Conservation (phyloP, 2,888 invertebrate genomes). For the Caradrina kadenii region DNA sequence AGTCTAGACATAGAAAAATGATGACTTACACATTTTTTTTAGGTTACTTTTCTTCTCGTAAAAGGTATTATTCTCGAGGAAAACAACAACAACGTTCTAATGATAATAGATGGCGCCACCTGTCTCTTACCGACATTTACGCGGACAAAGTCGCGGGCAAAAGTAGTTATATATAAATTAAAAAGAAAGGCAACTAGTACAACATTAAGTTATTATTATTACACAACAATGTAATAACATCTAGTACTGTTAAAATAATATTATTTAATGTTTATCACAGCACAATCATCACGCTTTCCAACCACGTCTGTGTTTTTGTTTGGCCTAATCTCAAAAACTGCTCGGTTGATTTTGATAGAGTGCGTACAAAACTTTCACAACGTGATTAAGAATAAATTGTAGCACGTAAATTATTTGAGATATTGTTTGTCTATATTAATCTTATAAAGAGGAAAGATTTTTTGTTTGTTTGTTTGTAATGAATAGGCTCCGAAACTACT, state of each 20-base stretch:
- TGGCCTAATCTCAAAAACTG: constrained; percentile 13
- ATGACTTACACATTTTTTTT: too few species aligned
- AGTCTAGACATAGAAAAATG: background rate
- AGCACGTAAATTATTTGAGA: background rate
- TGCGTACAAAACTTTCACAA: constrained; percentile 7
- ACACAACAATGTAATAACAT: background rate
- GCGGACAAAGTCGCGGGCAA: too few species aligned
- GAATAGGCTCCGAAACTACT: too few species aligned
- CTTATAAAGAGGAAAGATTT: too few species aligned
- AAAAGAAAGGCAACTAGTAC: background rate
- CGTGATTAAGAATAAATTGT: background rate
- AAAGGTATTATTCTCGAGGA: too few species aligned
- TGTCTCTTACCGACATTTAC: too few species aligned
- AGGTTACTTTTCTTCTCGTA: too few species aligned
- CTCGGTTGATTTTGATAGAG: constrained; percentile 9
- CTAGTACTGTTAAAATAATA: constrained; percentile 3
- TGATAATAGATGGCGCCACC: too few species aligned
- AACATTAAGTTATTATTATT: background rate
- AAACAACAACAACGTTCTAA: too few species aligned
- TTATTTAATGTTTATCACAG: constrained; percentile 31
- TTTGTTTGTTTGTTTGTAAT: too few species aligned
- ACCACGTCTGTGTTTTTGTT: constrained; percentile 10
- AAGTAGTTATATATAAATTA: background rate
- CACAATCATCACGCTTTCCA: constrained; percentile 42
- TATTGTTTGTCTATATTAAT: background rate